Percentiles rank a stretch among this genome's conserved stretches.
Conservation (phyloP, 2,888 invertebrate genomes). For the Agapostemon virescens region DNA sequence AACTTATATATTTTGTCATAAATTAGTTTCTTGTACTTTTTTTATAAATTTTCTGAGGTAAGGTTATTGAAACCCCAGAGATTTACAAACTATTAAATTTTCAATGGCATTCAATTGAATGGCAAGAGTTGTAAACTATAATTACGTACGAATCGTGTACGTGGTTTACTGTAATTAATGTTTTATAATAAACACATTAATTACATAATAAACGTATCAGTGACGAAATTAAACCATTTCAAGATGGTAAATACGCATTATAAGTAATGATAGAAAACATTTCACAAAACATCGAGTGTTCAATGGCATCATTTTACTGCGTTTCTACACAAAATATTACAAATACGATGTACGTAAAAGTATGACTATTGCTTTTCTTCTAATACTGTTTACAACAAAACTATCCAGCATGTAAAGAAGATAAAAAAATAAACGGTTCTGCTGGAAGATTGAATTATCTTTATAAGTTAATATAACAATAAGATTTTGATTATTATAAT, state of each 20-base stretch:
- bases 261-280: background rate
- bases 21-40: too few relatives aligned
- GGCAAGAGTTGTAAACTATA: background rate
- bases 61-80: too few relatives aligned
- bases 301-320: background rate
- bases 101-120: too few relatives aligned
- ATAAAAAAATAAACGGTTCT: background rate
- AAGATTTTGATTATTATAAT: background rate
- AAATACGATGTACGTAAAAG: background rate
- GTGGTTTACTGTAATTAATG: background rate
- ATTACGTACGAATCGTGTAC: background rate
- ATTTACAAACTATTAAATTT: too few relatives aligned
- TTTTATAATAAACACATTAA: background rate
- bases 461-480: too few relatives aligned
- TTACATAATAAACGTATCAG: background rate
- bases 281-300: background rate
- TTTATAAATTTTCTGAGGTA: too few relatives aligned
- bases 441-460: too few relatives aligned
- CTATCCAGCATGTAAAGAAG: too few relatives aligned
- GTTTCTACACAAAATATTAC: background rate
- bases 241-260: background rate
- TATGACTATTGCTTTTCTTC: background rate
- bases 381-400: background rate
- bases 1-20: too few relatives aligned
- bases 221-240: background rate